These are phyloP conservation scores for Thalassophryne amazonica DNA, from an alignment of 2,797 vertebrate genomes.

Conservation along the genomic window DNA sequence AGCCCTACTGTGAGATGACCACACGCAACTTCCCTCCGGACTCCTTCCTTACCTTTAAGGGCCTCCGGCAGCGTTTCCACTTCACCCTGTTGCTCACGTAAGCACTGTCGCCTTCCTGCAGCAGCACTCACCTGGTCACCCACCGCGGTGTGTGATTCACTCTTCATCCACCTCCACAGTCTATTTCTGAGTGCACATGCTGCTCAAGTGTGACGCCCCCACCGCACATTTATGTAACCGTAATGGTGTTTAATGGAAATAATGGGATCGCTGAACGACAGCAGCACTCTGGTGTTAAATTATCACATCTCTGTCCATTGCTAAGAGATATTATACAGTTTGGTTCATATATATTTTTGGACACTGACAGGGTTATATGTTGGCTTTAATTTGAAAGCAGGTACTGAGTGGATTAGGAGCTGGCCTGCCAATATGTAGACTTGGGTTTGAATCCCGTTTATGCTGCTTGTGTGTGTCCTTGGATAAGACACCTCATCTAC, in stretches of 20 bases:
- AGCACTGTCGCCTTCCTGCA: conserved; percentile 55
- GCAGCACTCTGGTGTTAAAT: conserved; percentile 18
- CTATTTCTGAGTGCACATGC: conserved; percentile 7
- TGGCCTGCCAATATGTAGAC: too few relatives aligned
- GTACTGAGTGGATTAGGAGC: too few relatives aligned
- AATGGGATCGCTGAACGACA: conserved; percentile 47
- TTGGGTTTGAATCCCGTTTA: too few relatives aligned
- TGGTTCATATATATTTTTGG: too few relatives aligned
- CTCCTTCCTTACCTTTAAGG: conserved; percentile 93
- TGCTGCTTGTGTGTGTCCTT: too few relatives aligned
- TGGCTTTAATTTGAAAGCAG: too few relatives aligned
- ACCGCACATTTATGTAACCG: conserved; percentile 47
- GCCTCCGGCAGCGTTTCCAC: conserved; percentile 94
- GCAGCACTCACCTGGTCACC: conserved; percentile 18
- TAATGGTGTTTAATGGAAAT: conserved; percentile 50
- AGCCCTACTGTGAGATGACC: conserved; percentile 91
- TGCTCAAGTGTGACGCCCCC: conserved; percentile 7
- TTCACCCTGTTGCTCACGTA: conserved; percentile 92
- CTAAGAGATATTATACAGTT: not conserved
- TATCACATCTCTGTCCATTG: not conserved
- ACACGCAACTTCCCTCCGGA: conserved; percentile 88
- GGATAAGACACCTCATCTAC: too few relatives aligned
- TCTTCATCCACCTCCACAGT: conserved; percentile 33
- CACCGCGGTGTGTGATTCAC: conserved; percentile 32
- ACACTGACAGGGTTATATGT: too few relatives aligned